Evolutionary conservation across 2,113 vertebrate species (phyloP), one percentile per base, ranked within the genome.

Genomic region (Pampusana beccarii): DNA sequence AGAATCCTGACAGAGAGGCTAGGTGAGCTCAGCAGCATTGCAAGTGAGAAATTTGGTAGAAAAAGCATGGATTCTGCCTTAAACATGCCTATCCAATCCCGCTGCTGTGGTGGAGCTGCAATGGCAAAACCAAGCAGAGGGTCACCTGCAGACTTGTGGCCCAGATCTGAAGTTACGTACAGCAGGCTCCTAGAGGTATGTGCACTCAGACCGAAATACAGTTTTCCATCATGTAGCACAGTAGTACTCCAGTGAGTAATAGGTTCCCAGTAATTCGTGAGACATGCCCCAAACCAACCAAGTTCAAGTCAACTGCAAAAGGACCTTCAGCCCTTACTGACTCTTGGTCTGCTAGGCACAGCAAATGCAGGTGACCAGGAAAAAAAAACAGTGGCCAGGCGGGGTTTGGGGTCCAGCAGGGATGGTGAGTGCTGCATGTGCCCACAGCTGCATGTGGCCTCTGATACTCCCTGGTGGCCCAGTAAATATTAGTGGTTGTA

Each of bases 291-390:
- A 82, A 38, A 62, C 8, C 46, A 67, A 31, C 8, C 29, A 66
- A 50, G 31, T 61, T 25, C 51, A 71, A 70, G 17, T 25, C 36
- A 62, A 6, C n/a, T 40, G 50, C 33, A 73, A 62, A 79, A 87
- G 40, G 10, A 73, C 14, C 26, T 62, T 67, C 31, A 72, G 23
- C 14, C 16, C 33, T 87, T 20, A 17, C 29, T 20, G 42, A 28
- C 2, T 46, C 36, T 24, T 87, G 4, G 20, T 67, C 31, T 61
- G 11, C 15, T 20, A 10, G 57, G 46, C 16, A 19, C 23, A 29
- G 23, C 8, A 48, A 26, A 50, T 23, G 31, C 0, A 1, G 4
- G 6, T 3, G 8, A 9, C 7, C 21, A 36, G 19, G 10, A 33
- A 46, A 46, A 46, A n/a, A 58, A 82, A 53, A 5, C 2, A n/a